Percentiles rank a stretch among this genome's conserved stretches.
Evolutionary conservation across 2,113 vertebrate genomes (phyloP).

Genomic region (human): GRCh38 chr16:8074001-8074500

Average conservation of each 20-base stretch:
- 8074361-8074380: not conserved
- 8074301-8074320: not conserved
- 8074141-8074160: not conserved
- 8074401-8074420: not conserved
- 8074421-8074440: not conserved
- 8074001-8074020: not conserved
- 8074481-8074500: not conserved
- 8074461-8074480: not conserved
- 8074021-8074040: not conserved
- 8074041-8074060: not conserved
- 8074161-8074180: not conserved
- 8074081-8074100: not conserved
- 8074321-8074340: not conserved
- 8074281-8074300: not conserved
- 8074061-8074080: not conserved
- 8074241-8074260: not conserved
- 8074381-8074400: not conserved
- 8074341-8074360: not conserved
- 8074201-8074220: not conserved
- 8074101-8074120: not conserved
- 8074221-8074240: not conserved
- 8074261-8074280: not conserved
- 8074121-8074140: not conserved
- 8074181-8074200: not conserved
- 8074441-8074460: not conserved